These are phyloP conservation scores for Microtus richardsoni DNA, from an alignment of 2,113 vertebrate genomes.

Conservation along the genomic window DNA sequence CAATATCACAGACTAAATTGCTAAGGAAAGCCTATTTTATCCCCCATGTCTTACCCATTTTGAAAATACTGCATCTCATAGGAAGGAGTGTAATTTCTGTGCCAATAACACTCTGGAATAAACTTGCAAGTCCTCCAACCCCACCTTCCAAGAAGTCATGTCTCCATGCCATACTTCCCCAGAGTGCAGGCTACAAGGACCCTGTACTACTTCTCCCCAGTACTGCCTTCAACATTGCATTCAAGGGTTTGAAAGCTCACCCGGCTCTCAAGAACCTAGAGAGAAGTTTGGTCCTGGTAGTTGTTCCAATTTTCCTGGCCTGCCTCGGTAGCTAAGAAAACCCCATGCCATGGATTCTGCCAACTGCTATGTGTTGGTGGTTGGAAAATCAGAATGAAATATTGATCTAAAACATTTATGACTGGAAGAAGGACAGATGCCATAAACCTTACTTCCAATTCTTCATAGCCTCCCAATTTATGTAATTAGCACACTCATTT, in stretches of 20 bases:
- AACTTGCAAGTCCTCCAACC: background rate
- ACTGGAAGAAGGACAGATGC: background rate
- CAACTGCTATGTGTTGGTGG: background rate
- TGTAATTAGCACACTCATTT: slow-evolving; percentile 4
- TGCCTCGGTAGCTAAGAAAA: background rate
- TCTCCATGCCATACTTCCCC: background rate
- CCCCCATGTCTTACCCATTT: background rate
- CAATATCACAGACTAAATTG: slow-evolving; percentile 30
- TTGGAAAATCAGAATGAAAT: background rate
- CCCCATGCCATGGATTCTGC: background rate
- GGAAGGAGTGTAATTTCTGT: background rate
- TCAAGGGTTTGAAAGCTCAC: background rate
- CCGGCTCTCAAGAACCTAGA: background rate
- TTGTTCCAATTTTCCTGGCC: background rate
- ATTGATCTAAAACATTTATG: background rate
- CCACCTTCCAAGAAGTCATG: background rate
- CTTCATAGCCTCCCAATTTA: background rate
- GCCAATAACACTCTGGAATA: background rate
- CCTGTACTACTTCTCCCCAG: background rate
- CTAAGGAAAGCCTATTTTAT: slow-evolving; percentile 50
- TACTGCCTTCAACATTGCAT: background rate
- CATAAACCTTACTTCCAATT: background rate
- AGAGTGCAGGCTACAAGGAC: background rate
- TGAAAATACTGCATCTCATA: slow-evolving; percentile 43
- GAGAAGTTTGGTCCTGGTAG: background rate